A percentile compares a stretch with the other conserved stretches of the same genome.
Evolutionary conservation across 2,797 vertebrate species (phyloP).

Genomic region (Molossus molossus): DNA sequence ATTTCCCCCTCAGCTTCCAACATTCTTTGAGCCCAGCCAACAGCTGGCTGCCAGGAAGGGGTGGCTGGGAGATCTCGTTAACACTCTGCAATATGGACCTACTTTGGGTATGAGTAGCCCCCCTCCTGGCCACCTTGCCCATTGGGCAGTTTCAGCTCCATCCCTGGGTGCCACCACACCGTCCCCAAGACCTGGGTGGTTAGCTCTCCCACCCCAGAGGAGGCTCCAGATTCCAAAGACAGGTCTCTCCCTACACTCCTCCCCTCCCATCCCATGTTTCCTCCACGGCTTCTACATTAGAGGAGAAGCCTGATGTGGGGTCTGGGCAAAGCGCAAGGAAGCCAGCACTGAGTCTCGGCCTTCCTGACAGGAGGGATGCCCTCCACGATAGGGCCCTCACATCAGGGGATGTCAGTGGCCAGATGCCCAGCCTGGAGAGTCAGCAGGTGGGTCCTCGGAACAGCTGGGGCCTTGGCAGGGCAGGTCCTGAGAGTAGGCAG

Average conservation of each 20-base stretch:
- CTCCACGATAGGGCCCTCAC: not conserved
- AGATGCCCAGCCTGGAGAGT: slow-evolving; percentile 17
- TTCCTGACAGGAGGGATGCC: not conserved
- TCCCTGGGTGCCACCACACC: not conserved
- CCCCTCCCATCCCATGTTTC: not conserved
- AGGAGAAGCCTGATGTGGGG: not conserved
- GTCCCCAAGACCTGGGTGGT: not conserved
- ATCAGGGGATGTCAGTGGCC: slow-evolving; percentile 1
- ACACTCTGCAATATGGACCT: not conserved
- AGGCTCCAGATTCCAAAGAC: not conserved
- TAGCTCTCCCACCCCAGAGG: not conserved
- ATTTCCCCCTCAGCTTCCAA: not conserved
- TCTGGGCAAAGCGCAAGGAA: slow-evolving; percentile 22
- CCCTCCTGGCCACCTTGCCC: not conserved
- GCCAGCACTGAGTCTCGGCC: not conserved
- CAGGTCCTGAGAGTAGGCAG: slow-evolving; percentile 68
- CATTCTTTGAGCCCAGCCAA: not conserved
- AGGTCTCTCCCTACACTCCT: not conserved
- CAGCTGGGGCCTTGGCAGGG: slow-evolving; percentile 32
- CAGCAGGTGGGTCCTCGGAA: not conserved
- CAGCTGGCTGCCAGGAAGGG: not conserved
- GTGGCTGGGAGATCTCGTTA: not conserved
- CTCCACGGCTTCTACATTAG: not conserved
- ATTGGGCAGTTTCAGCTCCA: not conserved
- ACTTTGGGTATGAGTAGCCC: not conserved